These are phyloP conservation scores for Drosophila lini DNA, from an alignment of 1,140 invertebrate species.

Conservation along the genomic window DNA sequence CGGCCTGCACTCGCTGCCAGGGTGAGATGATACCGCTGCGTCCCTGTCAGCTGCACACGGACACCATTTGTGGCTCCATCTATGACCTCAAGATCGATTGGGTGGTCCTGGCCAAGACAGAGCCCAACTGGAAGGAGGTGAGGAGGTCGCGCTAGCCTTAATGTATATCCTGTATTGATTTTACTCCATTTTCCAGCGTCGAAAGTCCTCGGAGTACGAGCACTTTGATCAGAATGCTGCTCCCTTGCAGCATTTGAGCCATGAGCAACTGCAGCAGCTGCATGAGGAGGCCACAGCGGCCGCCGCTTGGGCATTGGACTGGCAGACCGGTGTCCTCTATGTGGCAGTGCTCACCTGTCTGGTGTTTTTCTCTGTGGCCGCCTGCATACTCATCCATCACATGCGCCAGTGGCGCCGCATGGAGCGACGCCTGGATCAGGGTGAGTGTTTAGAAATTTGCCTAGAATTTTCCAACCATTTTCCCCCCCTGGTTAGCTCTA, in stretches of 20 bases:
- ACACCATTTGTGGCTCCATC: constrained; percentile 80
- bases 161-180: neutral
- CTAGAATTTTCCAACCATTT: too few species aligned
- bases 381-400: constrained; percentile 87
- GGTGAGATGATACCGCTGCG: constrained; percentile 77
- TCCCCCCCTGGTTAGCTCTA: neutral
- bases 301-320: constrained; percentile 83
- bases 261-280: constrained; percentile 78
- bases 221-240: constrained; percentile 54
- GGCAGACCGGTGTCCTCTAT: constrained; percentile 87
- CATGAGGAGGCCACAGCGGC: constrained; percentile 67
- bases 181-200: constrained; percentile 39
- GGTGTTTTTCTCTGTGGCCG: constrained; percentile 88
- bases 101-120: constrained; percentile 78
- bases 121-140: constrained; percentile 84
- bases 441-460: constrained; percentile 65
- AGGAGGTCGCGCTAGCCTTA: constrained; percentile 6
- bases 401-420: constrained; percentile 87
- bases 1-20: constrained; percentile 75
- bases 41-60: constrained; percentile 80
- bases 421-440: constrained; percentile 86
- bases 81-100: constrained; percentile 83
- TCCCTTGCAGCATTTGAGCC: constrained; percentile 71
- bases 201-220: constrained; percentile 77
- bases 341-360: constrained; percentile 87